These are phyloP conservation scores for Labeo rohita DNA, from an alignment of 2,113 vertebrate species.

Conservation along the genomic window DNA sequence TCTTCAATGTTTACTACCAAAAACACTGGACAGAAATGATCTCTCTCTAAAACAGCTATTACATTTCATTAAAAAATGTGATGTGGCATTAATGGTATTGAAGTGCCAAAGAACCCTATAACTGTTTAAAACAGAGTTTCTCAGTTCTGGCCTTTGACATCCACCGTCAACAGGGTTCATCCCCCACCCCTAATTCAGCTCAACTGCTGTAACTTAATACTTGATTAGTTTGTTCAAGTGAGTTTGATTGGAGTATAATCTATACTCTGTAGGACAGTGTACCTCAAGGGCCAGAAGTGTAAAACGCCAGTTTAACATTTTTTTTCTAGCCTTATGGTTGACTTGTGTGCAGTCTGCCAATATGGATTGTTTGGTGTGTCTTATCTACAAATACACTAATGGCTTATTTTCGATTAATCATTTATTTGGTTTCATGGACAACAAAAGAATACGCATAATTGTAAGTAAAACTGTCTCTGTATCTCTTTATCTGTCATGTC, in stretches of 20 bases:
- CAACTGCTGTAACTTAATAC: neutral
- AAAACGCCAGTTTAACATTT: neutral
- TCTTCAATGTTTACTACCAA: neutral
- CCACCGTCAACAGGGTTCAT: neutral
- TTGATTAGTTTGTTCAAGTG: neutral
- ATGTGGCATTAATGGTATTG: slow-evolving; percentile 19
- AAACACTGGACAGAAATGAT: neutral
- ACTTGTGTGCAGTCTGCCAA: slow-evolving; percentile 43
- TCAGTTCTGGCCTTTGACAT: neutral
- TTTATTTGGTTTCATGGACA: slow-evolving; percentile 81
- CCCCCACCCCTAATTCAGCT: neutral
- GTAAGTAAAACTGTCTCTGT: slow-evolving; percentile 78
- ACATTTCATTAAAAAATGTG: neutral
- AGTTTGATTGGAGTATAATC: neutral
- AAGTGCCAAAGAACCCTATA: neutral
- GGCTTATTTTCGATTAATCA: slow-evolving; percentile 84
- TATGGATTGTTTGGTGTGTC: slow-evolving; percentile 72
- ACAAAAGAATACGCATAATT: slow-evolving; percentile 77
- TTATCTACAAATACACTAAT: slow-evolving; percentile 80
- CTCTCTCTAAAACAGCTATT: neutral
- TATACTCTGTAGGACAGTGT: neutral
- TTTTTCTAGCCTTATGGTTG: slow-evolving; percentile 3
- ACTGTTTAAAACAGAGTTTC: neutral
- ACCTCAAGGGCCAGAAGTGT: neutral
- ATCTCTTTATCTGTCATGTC: slow-evolving; percentile 68